phyloP scores from a whole-genome alignment of 2,113 vertebrate species.

The Halichoeres trimaculatus region DNA sequence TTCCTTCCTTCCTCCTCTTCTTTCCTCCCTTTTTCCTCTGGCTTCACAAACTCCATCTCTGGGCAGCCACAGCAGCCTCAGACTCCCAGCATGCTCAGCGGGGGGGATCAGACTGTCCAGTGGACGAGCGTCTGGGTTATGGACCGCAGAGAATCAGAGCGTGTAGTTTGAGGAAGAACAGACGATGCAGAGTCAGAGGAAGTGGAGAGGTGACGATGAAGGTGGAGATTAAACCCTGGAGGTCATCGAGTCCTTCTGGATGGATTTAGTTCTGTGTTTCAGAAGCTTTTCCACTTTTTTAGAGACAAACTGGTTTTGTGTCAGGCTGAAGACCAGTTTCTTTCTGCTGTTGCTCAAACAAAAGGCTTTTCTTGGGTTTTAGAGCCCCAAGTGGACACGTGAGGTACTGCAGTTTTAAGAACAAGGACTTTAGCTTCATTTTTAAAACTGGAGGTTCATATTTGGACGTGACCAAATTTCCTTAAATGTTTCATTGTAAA shows the following conservation, averaged over 20 bases:
- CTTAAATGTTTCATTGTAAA: too few species aligned
- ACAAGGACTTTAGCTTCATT: too few species aligned
- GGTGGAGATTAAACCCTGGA: not conserved
- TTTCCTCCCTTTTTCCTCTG: not conserved
- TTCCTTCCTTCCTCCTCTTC: not conserved
- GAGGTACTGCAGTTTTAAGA: too few species aligned
- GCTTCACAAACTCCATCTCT: not conserved
- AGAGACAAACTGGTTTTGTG: too few species aligned
- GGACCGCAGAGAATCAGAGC: not conserved
- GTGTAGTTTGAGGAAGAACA: not conserved
- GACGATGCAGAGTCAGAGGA: not conserved
- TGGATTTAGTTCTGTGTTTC: too few species aligned
- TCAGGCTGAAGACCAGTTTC: too few species aligned
- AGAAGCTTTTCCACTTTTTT: too few species aligned
- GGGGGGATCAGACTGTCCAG: not conserved
- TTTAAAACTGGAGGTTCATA: too few species aligned
- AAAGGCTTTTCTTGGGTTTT: too few species aligned
- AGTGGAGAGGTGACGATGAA: not conserved
- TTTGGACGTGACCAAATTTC: too few species aligned
- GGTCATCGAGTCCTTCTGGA: not conserved
- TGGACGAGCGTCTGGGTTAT: not conserved
- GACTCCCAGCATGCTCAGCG: conserved; percentile 43
- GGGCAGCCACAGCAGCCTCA: conserved; percentile 35
- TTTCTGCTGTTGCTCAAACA: too few species aligned
- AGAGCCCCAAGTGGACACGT: too few species aligned